Conservation (phyloP, 2,797 vertebrate species). For the Lepidocolaptes lacrymiger region DNA sequence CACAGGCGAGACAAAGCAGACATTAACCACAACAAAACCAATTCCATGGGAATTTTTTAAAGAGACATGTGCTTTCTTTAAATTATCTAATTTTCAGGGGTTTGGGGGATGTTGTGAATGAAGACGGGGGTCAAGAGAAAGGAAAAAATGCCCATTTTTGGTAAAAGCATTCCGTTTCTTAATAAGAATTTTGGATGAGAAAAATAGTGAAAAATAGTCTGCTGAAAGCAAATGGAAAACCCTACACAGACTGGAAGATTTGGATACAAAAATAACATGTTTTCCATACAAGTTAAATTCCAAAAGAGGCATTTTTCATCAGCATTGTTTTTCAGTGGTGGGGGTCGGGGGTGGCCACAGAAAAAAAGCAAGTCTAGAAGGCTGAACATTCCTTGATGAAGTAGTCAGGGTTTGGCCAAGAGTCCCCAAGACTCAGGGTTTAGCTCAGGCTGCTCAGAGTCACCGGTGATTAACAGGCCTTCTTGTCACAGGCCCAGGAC, state of each 20-base stretch:
- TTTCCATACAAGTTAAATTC: conserved; percentile 34
- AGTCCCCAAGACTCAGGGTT: not conserved
- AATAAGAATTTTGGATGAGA: conserved; percentile 31
- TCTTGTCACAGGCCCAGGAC: not conserved
- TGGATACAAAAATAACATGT: conserved; percentile 20
- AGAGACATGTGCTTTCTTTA: conserved; percentile 22
- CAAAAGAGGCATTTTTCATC: conserved; percentile 36
- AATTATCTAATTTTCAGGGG: conserved; percentile 2
- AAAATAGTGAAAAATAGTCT: conserved; percentile 13
- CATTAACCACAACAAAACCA: conserved; percentile 48
- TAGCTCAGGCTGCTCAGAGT: conserved; percentile 3
- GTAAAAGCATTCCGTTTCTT: conserved; percentile 49
- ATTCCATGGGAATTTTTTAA: conserved; percentile 24
- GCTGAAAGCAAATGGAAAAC: conserved; percentile 39
- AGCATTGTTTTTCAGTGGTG: conserved; percentile 6
- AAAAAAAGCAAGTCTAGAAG: not conserved
- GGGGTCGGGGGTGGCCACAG: not conserved
- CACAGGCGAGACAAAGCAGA: conserved; percentile 16
- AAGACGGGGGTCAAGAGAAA: conserved; percentile 2
- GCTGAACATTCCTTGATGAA: not conserved
- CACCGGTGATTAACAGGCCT: not conserved
- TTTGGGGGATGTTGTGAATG: not conserved
- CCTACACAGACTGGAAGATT: conserved; percentile 2
- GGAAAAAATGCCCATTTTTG: conserved; percentile 61
- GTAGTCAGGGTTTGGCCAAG: conserved; percentile 5